Base-by-base conservation (phyloP, 2,113 vertebrate genomes). In the Scopus umbretta region DNA sequence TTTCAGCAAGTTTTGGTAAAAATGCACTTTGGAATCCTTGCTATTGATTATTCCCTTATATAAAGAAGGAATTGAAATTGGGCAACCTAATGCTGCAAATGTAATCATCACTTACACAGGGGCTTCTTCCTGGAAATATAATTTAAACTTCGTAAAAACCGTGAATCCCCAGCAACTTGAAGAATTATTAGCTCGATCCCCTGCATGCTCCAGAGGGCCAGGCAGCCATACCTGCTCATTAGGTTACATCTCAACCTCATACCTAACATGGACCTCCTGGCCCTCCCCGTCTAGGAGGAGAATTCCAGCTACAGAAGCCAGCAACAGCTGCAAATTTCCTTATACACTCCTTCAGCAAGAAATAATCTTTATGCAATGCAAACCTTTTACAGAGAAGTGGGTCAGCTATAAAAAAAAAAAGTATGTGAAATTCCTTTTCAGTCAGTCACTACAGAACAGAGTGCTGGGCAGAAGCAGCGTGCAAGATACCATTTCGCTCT, bases 261-360 rank as follows among this genome's bases (percentile, higher is more conserved):
- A 3, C 0, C 62, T 25, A 50, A 12, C 13, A 0, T 0, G 6
- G 50, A 62, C 18, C 72, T 47, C n/a, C 42, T 1, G 6, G n/a
- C 49, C 84, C 5, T 3, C 3, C 61, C 67, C 6, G 13, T 17
- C 85, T 7, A 72, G 50, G 13, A 50, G 49, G 7, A 74, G 27
- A 47, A 79, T 11, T 53, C 15, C 90, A 85, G 47, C 34, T 9
- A n/a, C 61, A 50, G 71, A 7, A 61, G 22, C 22, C 79, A 34
- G 80, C 53, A 26, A 5, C 1, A 38, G 65, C 42, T 53, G 80
- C 38, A 22, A 5, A 2, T 3, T 6, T 25, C 52, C 67, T 65
- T 27, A 52, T 2, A 32, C 6, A 1, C 34, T 45, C 27, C 71
- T 55, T 16, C 76, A 52, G 76, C 45, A 32, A 76, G 63, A 45